Evolutionary conservation across 2,888 invertebrate genomes (phyloP).

Genomic region (Clepsis dumicolana): DNA sequence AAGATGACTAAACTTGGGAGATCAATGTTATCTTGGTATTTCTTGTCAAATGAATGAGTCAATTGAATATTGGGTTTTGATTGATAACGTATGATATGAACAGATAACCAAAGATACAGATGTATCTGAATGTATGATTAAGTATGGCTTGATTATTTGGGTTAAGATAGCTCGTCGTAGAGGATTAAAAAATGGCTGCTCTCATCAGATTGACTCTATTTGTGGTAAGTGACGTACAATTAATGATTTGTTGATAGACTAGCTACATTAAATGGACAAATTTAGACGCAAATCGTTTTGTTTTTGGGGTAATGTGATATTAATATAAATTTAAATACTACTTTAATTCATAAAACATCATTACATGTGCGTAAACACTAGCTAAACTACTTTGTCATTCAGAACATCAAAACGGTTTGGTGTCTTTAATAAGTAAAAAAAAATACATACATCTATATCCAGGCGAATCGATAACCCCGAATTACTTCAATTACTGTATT

Average conservation of each 20-base stretch:
- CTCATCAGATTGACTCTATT: slow-evolving; percentile 28
- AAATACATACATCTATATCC: too few relatives aligned
- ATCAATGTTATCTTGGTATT: slow-evolving; percentile 4
- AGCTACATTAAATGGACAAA: background rate
- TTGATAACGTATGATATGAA: slow-evolving; percentile 21
- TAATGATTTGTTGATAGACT: background rate
- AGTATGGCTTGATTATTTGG: background rate
- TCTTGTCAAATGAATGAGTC: slow-evolving; percentile 1
- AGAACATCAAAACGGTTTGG: too few relatives aligned
- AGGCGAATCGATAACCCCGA: too few relatives aligned
- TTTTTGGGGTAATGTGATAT: background rate
- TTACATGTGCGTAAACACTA: too few relatives aligned
- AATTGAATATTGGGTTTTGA: slow-evolving; percentile 4
- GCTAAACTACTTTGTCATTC: too few relatives aligned
- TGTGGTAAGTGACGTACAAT: slow-evolving; percentile 19
- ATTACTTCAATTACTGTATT: too few relatives aligned
- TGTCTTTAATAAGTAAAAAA: too few relatives aligned
- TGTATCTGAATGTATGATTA: slow-evolving; percentile 14
- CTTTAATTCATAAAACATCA: too few relatives aligned
- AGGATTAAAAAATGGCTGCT: slow-evolving; percentile 24
- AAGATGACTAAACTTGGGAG: background rate
- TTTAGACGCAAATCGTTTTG: background rate
- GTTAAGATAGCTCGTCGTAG: slow-evolving; percentile 7
- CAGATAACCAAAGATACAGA: slow-evolving; percentile 17
- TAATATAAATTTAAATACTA: too few relatives aligned